Evolutionary conservation across 2,888 invertebrate genomes (phyloP), one percentile per base, ranked within the genome.

Genomic region (Lissocephala sabroskyi): DNA sequence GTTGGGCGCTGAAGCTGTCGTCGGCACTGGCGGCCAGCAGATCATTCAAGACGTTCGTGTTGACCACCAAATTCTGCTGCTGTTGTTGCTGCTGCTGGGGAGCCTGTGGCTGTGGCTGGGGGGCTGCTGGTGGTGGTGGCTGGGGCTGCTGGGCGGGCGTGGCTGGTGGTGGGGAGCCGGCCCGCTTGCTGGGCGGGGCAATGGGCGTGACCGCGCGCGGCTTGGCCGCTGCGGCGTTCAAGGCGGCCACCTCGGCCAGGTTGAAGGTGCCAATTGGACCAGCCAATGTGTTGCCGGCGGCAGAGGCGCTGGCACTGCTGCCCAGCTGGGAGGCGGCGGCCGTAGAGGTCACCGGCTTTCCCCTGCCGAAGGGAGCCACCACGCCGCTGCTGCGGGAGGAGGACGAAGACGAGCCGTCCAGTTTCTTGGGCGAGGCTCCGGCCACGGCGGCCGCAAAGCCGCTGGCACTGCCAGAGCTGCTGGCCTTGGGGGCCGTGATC

Each of bases 161-260:
- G 52, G 52, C 36, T 16, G 64, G 62, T 41, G 61, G 52, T 10
- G 77, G 71, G 23, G 75, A 67, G 41, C 45, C 60, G 66, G 18
- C 55, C n/a, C 61, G 58, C 41, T 67, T 80, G 45, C 50, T 58
- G 32, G 80, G 79, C 10, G 80, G 83, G 2, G 83, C 85, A 53
- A 84, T 83, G 19, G 85, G 84, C n/a, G 84, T 83, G 7, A 83
- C 74, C 2, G 82, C 66, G 17, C 81, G 79, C 1, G 67, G 56
- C 10, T 61, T 60, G 5, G 77, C 77, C 1, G 81, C 80, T 1
- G 81, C 80, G 39, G 82, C 81, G 59, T 81, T 80, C 1, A 79
- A 79, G 2, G 80, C 80, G 18, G 79, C 81, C 18, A 79, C 80
- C 41, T 80, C 68, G 54, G 87, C 87, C 71, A 73, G 79, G 56